A percentile compares a stretch with the other conserved stretches of the same genome.
These are phyloP conservation scores for Amiota mariae DNA, from an alignment of 2,888 invertebrate genomes.

Conservation along the genomic window DNA sequence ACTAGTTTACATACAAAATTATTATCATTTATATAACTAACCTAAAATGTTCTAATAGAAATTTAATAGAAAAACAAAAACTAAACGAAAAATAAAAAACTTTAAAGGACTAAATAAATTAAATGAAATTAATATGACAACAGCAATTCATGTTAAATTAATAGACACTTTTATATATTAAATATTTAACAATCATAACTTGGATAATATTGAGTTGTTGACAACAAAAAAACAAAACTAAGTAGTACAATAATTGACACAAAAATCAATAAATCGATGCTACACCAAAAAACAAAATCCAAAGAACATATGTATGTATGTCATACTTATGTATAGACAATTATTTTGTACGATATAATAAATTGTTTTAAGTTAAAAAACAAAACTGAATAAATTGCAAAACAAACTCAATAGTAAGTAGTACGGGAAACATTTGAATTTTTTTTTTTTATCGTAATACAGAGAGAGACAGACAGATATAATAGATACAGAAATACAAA, in stretches of 20 bases:
- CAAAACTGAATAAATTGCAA: background rate
- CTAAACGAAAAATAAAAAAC: background rate
- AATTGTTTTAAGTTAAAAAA: background rate
- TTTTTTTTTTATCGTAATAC: too few species aligned
- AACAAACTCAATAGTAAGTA: too few species aligned
- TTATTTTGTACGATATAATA: background rate
- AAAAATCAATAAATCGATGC: background rate
- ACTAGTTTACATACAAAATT: too few species aligned
- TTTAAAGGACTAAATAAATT: background rate
- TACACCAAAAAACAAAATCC: constrained; percentile 8
- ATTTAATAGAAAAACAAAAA: too few species aligned
- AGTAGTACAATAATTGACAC: background rate
- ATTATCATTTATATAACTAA: too few species aligned
- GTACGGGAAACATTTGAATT: too few species aligned
- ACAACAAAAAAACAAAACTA: too few species aligned
- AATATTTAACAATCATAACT: background rate
- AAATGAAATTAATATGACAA: background rate
- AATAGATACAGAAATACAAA: background rate
- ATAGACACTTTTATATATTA: too few species aligned
- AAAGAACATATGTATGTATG: background rate
- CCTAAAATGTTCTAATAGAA: too few species aligned
- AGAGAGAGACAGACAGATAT: too few species aligned
- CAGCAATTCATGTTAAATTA: too few species aligned
- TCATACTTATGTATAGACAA: background rate
- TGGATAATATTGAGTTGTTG: too few species aligned